These are phyloP conservation scores for Stegostoma tigrinum DNA, from an alignment of 2,113 vertebrate species.

Conservation along the genomic window DNA sequence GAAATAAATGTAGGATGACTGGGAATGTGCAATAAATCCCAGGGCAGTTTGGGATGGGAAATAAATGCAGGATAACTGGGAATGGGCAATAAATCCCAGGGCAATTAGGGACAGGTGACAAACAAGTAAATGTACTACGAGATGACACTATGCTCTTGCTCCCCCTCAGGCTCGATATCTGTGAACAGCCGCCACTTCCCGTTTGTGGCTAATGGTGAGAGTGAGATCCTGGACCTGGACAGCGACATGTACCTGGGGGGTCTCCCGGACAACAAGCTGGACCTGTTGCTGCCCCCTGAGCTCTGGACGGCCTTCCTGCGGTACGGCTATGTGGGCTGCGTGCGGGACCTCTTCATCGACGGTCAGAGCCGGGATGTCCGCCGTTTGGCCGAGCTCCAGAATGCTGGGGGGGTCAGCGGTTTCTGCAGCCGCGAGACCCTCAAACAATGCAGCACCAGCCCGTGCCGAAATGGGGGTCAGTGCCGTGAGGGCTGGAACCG, in stretches of 20 bases:
- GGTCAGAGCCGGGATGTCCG: slow-evolving; percentile 79
- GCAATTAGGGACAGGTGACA: too few relatives aligned
- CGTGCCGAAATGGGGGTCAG: slow-evolving; percentile 68
- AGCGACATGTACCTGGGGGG: slow-evolving; percentile 84
- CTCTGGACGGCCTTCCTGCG: slow-evolving; percentile 78
- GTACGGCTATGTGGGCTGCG: slow-evolving; percentile 82
- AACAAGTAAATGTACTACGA: too few relatives aligned
- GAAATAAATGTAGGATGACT: too few relatives aligned
- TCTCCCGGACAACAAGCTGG: slow-evolving; percentile 67
- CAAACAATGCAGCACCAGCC: slow-evolving; percentile 64
- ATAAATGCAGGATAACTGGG: too few relatives aligned
- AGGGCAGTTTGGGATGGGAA: too few relatives aligned
- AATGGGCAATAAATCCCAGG: too few relatives aligned
- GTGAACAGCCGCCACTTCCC: slow-evolving; percentile 79
- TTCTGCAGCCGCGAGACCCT: slow-evolving; percentile 79
- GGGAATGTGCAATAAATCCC: too few relatives aligned
- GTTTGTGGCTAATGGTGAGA: slow-evolving; percentile 78
- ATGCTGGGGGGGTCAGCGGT: slow-evolving; percentile 63
- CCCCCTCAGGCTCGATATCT: slow-evolving; percentile 70
- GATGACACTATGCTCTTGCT: too few relatives aligned
- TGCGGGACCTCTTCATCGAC: slow-evolving; percentile 83
- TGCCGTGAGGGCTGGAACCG: slow-evolving; percentile 90
- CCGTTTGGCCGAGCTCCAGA: slow-evolving; percentile 69
- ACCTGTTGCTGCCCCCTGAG: slow-evolving; percentile 71
- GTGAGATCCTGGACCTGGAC: slow-evolving; percentile 82